Base-by-base conservation (phyloP, 1,140 invertebrate genomes). In the Heliconius hermathena region DNA sequence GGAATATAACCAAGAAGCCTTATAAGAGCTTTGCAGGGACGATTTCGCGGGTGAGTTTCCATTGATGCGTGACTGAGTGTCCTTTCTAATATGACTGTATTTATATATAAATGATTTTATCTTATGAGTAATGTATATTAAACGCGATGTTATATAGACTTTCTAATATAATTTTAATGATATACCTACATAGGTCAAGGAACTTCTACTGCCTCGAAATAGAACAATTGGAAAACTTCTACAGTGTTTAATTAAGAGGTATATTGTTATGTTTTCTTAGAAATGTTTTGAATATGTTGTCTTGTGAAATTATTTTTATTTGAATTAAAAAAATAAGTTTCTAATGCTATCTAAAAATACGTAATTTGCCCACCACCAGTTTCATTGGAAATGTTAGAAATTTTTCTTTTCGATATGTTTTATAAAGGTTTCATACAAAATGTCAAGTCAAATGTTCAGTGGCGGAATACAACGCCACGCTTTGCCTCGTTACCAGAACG, bases 1-100 rank as follows among this genome's bases (percentile, higher is more conserved):
- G 80, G 80, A 81, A 81, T 78, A 46, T 60, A 73, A 81, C 80
- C n/a, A 20, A 22, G 76, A 81, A 81, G 66, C 80, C 79, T 75
- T 81, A 78, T 78, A 74, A 72, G 73, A 75, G 80, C 76, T 76
- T 80, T 73, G 52, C 74, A 76, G 72, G 78, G 78, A 79, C 78
- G 78, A 79, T 79, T 79, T 72, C 46, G 73, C 38, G 38, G 36
- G 49, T 72, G 49, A 76, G 71, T 80, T 77, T 80, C 79, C 79
- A 76, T 80, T 80, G 22, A 29, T 66, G 60, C 26, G 26, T 66
- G 26, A 66, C 57, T n/a, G 57, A 60, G 11, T 60, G 60, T 66
- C 60, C 60, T 66, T 66, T 66, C 22, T 66, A 66, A 66, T 66
- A 66, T 29, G 8, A 29, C 3, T 22, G 60, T 29, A 16, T 46